Percentiles rank a stretch among this genome's conserved stretches.
Conservation (phyloP, 2,797 vertebrate genomes). For the Pogonophryne albipinna region DNA sequence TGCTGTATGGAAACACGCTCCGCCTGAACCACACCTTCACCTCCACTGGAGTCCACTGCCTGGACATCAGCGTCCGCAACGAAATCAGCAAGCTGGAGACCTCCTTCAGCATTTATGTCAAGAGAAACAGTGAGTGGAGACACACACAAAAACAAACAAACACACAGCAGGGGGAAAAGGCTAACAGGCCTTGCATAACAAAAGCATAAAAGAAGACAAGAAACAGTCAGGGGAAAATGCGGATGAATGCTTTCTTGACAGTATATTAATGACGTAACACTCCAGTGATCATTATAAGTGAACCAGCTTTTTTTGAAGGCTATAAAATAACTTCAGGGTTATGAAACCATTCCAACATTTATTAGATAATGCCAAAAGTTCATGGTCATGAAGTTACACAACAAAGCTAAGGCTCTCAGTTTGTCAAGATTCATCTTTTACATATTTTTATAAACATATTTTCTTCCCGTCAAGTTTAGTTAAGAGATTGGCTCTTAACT, state of each 20-base stretch:
- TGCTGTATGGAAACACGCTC: constrained; percentile 83
- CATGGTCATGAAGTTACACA: neutral
- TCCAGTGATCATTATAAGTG: neutral
- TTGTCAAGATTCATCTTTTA: no score
- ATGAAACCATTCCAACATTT: neutral
- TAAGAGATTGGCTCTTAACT: no score
- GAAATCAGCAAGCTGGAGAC: constrained; percentile 86
- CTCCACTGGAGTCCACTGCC: constrained; percentile 85
- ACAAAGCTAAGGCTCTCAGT: neutral
- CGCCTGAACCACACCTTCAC: constrained; percentile 87
- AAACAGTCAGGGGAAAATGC: no score
- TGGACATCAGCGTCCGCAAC: constrained; percentile 88
- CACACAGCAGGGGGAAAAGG: neutral
- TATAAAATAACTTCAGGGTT: neutral
- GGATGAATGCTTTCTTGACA: neutral
- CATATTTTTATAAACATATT: no score
- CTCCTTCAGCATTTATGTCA: constrained; percentile 86
- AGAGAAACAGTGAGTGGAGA: constrained; percentile 82
- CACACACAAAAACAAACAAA: constrained; percentile 8
- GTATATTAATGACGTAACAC: neutral
- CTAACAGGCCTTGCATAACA: neutral
- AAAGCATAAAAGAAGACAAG: neutral
- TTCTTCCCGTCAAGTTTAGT: no score
- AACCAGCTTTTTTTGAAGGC: neutral
- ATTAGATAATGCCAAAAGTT: neutral